Evolutionary conservation across 2,888 invertebrate genomes (phyloP).

Genomic region (Ormyrus rosae): DNA sequence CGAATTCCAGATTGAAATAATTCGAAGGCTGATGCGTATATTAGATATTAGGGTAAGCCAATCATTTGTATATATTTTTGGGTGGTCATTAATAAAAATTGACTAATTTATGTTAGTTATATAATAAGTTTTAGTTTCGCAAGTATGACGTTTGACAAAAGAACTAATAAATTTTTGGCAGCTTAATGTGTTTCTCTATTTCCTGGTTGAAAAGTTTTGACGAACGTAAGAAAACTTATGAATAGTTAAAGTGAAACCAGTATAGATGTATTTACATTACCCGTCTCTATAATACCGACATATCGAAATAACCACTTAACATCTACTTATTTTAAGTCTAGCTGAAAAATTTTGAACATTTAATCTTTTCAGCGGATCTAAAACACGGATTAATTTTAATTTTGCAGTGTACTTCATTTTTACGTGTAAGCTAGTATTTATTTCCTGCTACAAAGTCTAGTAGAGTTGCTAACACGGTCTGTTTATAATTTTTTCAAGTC

Average conservation of each 20-base stretch:
- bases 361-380: neutral
- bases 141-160: conserved; percentile 5
- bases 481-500: too few species aligned
- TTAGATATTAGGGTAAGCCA: too few species aligned
- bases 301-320: neutral
- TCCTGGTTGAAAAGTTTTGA: conserved; percentile 46
- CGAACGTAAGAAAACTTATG: conserved; percentile 29
- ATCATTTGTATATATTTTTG: too few species aligned
- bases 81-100: too few species aligned
- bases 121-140: conserved; percentile 15
- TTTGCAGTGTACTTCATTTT: too few species aligned
- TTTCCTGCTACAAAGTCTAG: too few species aligned
- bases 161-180: conserved; percentile 42
- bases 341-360: neutral
- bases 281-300: neutral
- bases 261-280: conserved; percentile 10
- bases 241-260: conserved; percentile 1
- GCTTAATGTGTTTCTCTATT: conserved; percentile 12
- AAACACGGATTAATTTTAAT: too few species aligned
- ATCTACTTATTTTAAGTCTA: conserved; percentile 17
- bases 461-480: too few species aligned
- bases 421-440: too few species aligned
- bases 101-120: neutral
- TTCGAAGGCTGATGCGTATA: too few species aligned
- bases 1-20: too few species aligned